Evolutionary conservation across 1,140 invertebrate species (phyloP).

Genomic region (Hydropsyche tenuis): DNA sequence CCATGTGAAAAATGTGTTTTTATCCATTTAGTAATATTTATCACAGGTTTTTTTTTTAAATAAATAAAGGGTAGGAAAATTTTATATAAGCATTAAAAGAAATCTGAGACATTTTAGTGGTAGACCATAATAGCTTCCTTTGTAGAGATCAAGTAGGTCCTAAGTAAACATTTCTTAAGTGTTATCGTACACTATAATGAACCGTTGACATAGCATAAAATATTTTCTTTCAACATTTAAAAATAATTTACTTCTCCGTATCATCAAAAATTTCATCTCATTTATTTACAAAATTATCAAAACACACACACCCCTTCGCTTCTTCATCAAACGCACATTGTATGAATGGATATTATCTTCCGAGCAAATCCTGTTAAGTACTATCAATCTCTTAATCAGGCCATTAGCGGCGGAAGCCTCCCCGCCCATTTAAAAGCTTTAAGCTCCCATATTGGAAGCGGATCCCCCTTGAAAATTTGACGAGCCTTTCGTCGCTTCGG

Average conservation of each 20-base stretch:
- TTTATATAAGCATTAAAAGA: background rate
- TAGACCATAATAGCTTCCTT: background rate
- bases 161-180: conserved; percentile 35
- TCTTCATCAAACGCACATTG: background rate
- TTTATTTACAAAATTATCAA: background rate
- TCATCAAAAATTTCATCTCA: no score
- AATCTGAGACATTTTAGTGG: background rate
- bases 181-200: conserved; percentile 30
- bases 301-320: background rate
- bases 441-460: conserved; percentile 35
- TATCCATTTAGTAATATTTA: no score
- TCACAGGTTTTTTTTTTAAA: no score
- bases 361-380: conserved; percentile 11
- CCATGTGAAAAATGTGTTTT: no score
- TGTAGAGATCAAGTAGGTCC: conserved; percentile 25
- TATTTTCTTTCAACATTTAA: conserved; percentile 4
- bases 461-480: conserved; percentile 38
- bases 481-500: conserved; percentile 15
- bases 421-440: conserved; percentile 44
- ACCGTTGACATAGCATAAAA: conserved; percentile 7
- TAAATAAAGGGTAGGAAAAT: no score
- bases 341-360: conserved; percentile 12
- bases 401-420: conserved; percentile 42
- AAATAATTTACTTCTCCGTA: background rate
- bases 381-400: conserved; percentile 48